These are phyloP conservation scores for Cryptocephalus moraei DNA, from an alignment of 2,888 invertebrate genomes.

Conservation along the genomic window DNA sequence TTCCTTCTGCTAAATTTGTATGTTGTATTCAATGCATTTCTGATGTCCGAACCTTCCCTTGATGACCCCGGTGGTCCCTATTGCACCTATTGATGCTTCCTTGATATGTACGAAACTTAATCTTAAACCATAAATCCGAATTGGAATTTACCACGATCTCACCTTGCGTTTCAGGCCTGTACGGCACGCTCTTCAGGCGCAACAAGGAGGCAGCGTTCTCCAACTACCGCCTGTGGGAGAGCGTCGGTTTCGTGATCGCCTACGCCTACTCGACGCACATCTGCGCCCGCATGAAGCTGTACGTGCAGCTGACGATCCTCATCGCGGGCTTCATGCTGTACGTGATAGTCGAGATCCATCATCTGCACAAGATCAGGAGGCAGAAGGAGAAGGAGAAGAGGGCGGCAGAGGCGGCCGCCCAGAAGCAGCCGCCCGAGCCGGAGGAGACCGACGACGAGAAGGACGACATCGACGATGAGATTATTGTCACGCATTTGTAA, in stretches of 20 bases:
- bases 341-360: constrained; percentile 68
- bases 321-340: constrained; percentile 67
- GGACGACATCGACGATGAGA: constrained; percentile 81
- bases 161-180: constrained; percentile 51
- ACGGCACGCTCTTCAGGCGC: constrained; percentile 75
- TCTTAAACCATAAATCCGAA: no score
- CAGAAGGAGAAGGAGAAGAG: constrained; percentile 53
- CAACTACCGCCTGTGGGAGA: constrained; percentile 84
- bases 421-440: constrained; percentile 40
- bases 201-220: constrained; percentile 90
- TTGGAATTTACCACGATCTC: no score
- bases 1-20: no score
- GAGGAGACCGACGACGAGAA: constrained; percentile 81
- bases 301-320: constrained; percentile 71
- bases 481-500: constrained; percentile 76
- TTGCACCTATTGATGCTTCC: no score
- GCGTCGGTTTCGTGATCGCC: constrained; percentile 79
- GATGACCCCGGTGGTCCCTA: no score
- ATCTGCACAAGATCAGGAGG: constrained; percentile 69
- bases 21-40: no score
- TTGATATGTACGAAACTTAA: no score
- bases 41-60: no score
- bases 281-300: constrained; percentile 77
- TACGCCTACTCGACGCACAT: constrained; percentile 82
- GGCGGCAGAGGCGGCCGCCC: constrained; percentile 52